A percentile compares a stretch with the other conserved stretches of the same genome.
Conservation (phyloP, 2,797 vertebrate species). For the Acestrorhynchus altus region DNA sequence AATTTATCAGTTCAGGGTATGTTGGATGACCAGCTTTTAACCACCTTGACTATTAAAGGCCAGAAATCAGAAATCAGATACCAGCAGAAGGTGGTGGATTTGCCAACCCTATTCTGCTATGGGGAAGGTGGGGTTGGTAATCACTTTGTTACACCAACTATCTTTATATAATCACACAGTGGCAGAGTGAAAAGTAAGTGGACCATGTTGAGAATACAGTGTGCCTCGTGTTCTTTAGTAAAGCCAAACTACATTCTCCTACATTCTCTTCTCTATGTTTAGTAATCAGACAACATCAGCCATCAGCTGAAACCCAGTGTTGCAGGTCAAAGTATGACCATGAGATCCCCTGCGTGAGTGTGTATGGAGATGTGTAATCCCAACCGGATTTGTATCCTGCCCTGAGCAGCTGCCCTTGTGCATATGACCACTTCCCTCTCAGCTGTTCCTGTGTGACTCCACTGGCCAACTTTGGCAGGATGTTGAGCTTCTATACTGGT, state of each 20-base stretch:
- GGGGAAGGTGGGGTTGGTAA: too few relatives aligned
- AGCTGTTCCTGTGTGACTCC: slow-evolving; percentile 62
- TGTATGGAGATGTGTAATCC: slow-evolving; percentile 28
- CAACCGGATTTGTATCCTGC: slow-evolving; percentile 55
- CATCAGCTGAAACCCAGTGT: neutral
- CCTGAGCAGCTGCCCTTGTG: slow-evolving; percentile 69
- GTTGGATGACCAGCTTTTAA: too few relatives aligned
- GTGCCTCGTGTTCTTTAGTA: too few relatives aligned
- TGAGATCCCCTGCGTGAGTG: neutral
- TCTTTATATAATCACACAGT: too few relatives aligned
- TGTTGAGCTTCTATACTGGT: neutral
- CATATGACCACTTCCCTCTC: slow-evolving; percentile 65
- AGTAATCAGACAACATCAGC: neutral
- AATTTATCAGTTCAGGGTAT: too few relatives aligned
- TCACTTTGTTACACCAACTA: too few relatives aligned
- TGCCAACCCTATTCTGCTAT: too few relatives aligned
- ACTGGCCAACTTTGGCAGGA: slow-evolving; percentile 28
- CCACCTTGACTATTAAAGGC: too few relatives aligned
- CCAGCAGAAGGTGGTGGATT: too few relatives aligned
- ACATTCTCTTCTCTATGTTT: neutral
- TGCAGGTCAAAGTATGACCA: neutral
- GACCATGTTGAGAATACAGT: too few relatives aligned
- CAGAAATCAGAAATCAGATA: too few relatives aligned
- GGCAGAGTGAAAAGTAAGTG: too few relatives aligned
- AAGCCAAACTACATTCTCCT: neutral